phyloP scores from a whole-genome alignment of 2,888 invertebrate species.

The Hemithea aestivaria region DNA sequence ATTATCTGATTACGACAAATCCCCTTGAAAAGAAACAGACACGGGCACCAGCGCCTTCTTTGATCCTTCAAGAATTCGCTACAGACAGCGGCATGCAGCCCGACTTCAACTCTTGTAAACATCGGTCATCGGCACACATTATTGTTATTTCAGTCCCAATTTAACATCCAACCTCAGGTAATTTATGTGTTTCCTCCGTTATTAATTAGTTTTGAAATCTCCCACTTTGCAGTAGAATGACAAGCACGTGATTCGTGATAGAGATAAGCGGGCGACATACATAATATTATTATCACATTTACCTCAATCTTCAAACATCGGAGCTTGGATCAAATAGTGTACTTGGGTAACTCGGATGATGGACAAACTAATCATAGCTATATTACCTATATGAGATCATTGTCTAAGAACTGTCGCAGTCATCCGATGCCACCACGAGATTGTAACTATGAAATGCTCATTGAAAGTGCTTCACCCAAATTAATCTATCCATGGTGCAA shows the following conservation, averaged over 20 bases:
- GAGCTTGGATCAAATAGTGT: background rate
- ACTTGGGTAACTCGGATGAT: too few species aligned
- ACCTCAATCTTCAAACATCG: too few species aligned
- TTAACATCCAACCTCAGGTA: constrained; percentile 34
- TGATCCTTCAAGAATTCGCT: constrained; percentile 57
- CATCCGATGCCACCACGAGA: too few species aligned
- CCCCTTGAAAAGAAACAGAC: constrained; percentile 59
- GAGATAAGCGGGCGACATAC: constrained; percentile 18
- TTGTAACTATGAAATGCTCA: too few species aligned
- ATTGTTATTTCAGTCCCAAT: constrained; percentile 45
- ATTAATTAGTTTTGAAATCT: constrained; percentile 23
- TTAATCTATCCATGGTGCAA: too few species aligned
- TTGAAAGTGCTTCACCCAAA: too few species aligned
- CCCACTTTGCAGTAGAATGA: constrained; percentile 10
- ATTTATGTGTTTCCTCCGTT: constrained; percentile 28
- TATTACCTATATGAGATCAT: too few species aligned
- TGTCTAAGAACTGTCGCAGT: too few species aligned
- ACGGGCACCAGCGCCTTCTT: constrained; percentile 47
- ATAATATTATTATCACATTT: too few species aligned
- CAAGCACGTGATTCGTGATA: constrained; percentile 6
- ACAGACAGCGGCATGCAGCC: constrained; percentile 40
- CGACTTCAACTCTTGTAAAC: constrained; percentile 45
- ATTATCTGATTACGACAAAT: constrained; percentile 61
- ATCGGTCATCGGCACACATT: constrained; percentile 47
- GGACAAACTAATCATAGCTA: too few species aligned